Base-by-base conservation (phyloP, 2,113 vertebrate species). In the Proteles cristata region DNA sequence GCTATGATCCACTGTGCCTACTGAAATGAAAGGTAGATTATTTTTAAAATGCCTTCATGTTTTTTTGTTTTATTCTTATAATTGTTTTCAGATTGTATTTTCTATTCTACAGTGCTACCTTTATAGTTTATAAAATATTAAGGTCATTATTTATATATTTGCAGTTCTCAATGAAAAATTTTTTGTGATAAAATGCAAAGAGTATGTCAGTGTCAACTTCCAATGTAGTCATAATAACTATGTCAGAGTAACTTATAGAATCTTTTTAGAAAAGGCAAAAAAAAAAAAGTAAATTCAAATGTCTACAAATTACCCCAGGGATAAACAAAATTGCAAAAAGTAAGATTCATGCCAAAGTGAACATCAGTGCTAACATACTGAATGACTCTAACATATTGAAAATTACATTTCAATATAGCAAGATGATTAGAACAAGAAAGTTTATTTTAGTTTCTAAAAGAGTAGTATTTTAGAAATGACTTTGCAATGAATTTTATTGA, bases 401-500 rank as follows among this genome's bases (percentile, higher is more conserved):
- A 91, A 53, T 0, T 84, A 23, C 28, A 39, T 43, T 74, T 4
- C 0, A 2, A 35, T 86, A 86, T 21, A 55, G 61, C 71, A 65
- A 55, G n/a, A 48, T 93, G 68, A 77, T 12, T 92, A 45, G 33
- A 65, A 79, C n/a, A 83, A 48, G 66, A 45, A 0, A 74, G 35
- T 2, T 16, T 85, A 53, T 95, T 95, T 97, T 93, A 90, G 33
- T n/a, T 43, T 93, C 61, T 84, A 81, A 95, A 92, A 23, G 53
- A 79, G 80, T 73, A 74, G 74, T 69, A 63, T 92, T 94, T 0
- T 10, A 4, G 3, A 69, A 66, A 79, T 0, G 33, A 7, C 33
- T 97, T 97, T 96, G 83, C 23, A 86, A 83, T 58, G 82, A 71
- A 55, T 82, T 89, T 92, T 87, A 89, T 92, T 94, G 71, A 95